Evolutionary conservation across 2,797 vertebrate species (phyloP), one percentile per base, ranked within the genome.

Genomic region (Sebastes matsubarae): DNA sequence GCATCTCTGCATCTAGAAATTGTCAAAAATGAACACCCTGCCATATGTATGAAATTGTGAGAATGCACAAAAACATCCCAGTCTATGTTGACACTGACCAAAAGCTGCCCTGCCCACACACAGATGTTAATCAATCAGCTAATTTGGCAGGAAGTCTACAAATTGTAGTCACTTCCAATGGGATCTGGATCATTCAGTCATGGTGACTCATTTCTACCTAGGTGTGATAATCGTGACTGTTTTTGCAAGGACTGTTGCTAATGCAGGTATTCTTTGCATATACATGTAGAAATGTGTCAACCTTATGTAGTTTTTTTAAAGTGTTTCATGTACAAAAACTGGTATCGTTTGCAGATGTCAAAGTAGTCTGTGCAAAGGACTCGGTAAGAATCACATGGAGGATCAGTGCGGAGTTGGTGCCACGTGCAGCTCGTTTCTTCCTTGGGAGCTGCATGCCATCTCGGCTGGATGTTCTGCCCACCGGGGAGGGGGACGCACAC

Each of bases 381-480:
- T 88, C 84, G 0, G 71, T 96, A 2, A 77, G 1, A 0, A 68
- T 96, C 58, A 88, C 18, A 36, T 96, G 95, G 96, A 92, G 20
- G 70, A 82, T 96, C 11, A 6, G 1, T 1, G 6, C 72, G 0
- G 84, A 84, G 6, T 3, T 93, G 60, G 79, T 87, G 25, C 85
- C 84, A 0, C 8, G 82, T 4, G 94, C 92, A 0, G 18, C 83
- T n/a, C 93, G 94, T 3, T 65, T 95, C 18, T 93, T 96, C 77
- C 93, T 96, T 3, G 96, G 96, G 6, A 95, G 4, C 66, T 96
- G 95, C 65, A 85, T 84, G 75, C 60, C 92, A 0, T 91, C 94
- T 0, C 3, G 12, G 2, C 84, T 94, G 3, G 52, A 55, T 0
- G 25, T 65, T 6, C 46, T 85, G 1, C 64, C 93, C 7, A 75